Percentiles rank a stretch among this genome's conserved stretches.
Evolutionary conservation across 2,797 vertebrate species (phyloP).

Genomic region (Tolypeutes matacus): DNA sequence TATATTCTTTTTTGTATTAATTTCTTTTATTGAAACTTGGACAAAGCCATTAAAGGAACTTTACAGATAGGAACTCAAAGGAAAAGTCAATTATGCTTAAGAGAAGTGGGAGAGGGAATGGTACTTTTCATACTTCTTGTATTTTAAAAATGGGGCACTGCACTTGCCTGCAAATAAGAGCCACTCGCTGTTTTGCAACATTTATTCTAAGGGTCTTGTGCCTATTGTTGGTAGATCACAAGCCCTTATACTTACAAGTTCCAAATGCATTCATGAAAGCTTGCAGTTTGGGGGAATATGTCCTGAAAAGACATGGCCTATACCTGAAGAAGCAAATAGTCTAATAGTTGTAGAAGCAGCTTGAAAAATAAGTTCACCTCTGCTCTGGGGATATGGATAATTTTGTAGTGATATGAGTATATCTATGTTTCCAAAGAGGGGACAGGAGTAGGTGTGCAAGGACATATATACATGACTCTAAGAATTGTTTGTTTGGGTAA

Average conservation of each 20-base stretch:
- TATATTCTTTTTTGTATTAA: background rate
- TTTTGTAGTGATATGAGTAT: background rate
- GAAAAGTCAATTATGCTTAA: background rate
- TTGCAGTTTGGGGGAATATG: background rate
- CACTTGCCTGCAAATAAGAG: background rate
- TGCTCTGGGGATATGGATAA: background rate
- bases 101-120: background rate
- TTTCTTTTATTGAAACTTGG: background rate
- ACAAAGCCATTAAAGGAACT: background rate
- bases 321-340: background rate
- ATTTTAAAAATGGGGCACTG: background rate
- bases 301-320: background rate
- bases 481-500: background rate
- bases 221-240: background rate
- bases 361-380: background rate
- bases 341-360: background rate
- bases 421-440: background rate
- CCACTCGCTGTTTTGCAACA: background rate
- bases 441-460: background rate
- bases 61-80: constrained; percentile 27
- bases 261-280: background rate
- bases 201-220: background rate
- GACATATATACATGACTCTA: background rate
- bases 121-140: background rate
- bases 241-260: background rate